These are phyloP conservation scores for Acanthococcus lagerstroemiae DNA, from an alignment of 2,888 invertebrate species.

Conservation along the genomic window DNA sequence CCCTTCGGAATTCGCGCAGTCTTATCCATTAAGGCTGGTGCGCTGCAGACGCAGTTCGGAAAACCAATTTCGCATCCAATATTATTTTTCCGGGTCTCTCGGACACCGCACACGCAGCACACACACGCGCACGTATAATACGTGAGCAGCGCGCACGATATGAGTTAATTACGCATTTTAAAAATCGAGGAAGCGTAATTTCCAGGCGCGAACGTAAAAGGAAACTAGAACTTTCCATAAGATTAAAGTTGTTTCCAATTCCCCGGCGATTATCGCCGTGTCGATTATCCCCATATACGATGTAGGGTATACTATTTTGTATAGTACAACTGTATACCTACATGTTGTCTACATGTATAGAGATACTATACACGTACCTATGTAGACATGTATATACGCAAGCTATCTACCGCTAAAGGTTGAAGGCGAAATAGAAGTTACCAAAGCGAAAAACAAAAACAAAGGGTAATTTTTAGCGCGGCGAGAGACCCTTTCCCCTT, in stretches of 20 bases:
- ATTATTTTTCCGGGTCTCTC: not conserved
- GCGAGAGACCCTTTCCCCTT: slow-evolving; percentile 1
- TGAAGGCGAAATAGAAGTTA: not conserved
- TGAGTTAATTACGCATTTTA: not conserved
- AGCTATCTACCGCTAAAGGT: too few relatives aligned
- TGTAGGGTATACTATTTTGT: too few relatives aligned
- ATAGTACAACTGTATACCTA: not conserved
- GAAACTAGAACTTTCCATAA: slow-evolving; percentile 24
- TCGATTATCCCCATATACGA: not conserved
- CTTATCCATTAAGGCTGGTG: too few relatives aligned
- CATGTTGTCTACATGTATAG: not conserved
- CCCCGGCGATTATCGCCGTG: slow-evolving; percentile 19
- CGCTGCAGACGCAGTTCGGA: too few relatives aligned
- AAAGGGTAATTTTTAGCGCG: slow-evolving; percentile 20
- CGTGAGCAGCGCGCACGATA: too few relatives aligned
- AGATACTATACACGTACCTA: not conserved
- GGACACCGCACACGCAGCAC: not conserved
- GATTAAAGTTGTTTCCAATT: slow-evolving; percentile 29
- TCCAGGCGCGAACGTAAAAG: slow-evolving; percentile 1
- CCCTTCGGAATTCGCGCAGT: too few relatives aligned
- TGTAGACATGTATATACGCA: not conserved
- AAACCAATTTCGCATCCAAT: not conserved
- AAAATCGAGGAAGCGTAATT: not conserved
- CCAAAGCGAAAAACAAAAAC: slow-evolving; percentile 15
- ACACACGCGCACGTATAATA: too few relatives aligned